Evolutionary conservation across 1,140 invertebrate species (phyloP).

Genomic region (Drosophila tristis): DNA sequence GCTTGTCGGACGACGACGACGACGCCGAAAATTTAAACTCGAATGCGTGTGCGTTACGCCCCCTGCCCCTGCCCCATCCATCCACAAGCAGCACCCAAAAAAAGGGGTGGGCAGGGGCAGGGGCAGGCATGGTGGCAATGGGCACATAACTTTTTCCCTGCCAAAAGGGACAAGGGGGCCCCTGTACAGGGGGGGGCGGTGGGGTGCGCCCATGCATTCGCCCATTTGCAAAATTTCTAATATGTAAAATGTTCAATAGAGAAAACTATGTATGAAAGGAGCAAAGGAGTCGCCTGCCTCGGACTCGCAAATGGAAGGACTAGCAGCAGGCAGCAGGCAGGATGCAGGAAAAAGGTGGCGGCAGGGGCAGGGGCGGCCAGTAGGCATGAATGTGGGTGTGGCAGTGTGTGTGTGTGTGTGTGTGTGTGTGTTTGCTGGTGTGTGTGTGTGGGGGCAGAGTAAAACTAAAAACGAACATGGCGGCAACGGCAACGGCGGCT

Average conservation of each 20-base stretch:
- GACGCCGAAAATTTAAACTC: conserved; percentile 66
- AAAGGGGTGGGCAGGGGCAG: background rate
- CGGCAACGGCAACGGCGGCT: conserved; percentile 9
- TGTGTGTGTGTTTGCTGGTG: background rate
- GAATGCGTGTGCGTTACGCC: conserved; percentile 70
- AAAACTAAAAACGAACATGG: conserved; percentile 67
- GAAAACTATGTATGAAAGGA: conserved; percentile 72
- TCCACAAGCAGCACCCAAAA: background rate
- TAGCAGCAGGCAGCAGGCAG: background rate
- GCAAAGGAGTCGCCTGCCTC: conserved; percentile 30
- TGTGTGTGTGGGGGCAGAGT: conserved; percentile 23
- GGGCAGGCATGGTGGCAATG: conserved; percentile 17
- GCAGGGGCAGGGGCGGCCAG: too few relatives aligned
- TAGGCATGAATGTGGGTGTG: background rate
- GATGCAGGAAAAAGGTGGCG: too few relatives aligned
- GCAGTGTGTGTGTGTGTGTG: background rate
- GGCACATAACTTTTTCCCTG: conserved; percentile 73
- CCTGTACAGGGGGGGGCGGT: background rate
- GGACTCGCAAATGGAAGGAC: conserved; percentile 28
- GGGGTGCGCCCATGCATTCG: conserved; percentile 55
- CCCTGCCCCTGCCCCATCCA: background rate
- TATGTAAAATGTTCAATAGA: conserved; percentile 83
- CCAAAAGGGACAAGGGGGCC: conserved; percentile 11
- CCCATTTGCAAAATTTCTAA: conserved; percentile 81
- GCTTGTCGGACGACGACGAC: conserved; percentile 36